These are phyloP conservation scores for Periphyllus acericola DNA, from an alignment of 2,888 invertebrate genomes.

Conservation along the genomic window DNA sequence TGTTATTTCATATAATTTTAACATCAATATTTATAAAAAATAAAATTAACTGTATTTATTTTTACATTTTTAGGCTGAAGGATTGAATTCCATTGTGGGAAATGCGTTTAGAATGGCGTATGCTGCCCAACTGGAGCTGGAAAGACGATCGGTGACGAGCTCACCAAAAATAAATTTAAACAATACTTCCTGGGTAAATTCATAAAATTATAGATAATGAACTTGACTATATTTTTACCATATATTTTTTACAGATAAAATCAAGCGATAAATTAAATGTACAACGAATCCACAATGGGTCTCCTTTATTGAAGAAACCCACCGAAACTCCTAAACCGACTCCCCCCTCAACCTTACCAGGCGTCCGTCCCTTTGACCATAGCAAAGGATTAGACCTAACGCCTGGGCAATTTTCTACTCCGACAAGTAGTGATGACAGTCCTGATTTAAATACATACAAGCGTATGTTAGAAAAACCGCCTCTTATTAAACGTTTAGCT, in stretches of 20 bases:
- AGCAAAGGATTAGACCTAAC: conserved; percentile 51
- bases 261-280: conserved; percentile 50
- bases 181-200: conserved; percentile 53
- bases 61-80: conserved; percentile 78
- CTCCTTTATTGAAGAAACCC: conserved; percentile 39
- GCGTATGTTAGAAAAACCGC: conserved; percentile 82
- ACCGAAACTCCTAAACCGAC: conserved; percentile 34
- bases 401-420: conserved; percentile 64
- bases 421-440: conserved; percentile 81
- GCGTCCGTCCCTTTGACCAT: conserved; percentile 74
- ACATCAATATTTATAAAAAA: neutral
- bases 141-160: conserved; percentile 63
- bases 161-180: conserved; percentile 54
- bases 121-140: conserved; percentile 80
- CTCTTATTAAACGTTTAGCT: conserved; percentile 77
- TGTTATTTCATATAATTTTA: neutral
- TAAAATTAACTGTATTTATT: neutral
- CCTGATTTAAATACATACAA: conserved; percentile 88
- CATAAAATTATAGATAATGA: neutral
- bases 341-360: conserved; percentile 76
- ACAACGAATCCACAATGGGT: conserved; percentile 54
- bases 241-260: conserved; percentile 47
- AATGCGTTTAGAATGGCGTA: conserved; percentile 94
- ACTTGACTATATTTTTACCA: neutral
- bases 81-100: conserved; percentile 85